Evolutionary conservation across 2,797 vertebrate genomes (phyloP).

Genomic region (Molothrus ater): DNA sequence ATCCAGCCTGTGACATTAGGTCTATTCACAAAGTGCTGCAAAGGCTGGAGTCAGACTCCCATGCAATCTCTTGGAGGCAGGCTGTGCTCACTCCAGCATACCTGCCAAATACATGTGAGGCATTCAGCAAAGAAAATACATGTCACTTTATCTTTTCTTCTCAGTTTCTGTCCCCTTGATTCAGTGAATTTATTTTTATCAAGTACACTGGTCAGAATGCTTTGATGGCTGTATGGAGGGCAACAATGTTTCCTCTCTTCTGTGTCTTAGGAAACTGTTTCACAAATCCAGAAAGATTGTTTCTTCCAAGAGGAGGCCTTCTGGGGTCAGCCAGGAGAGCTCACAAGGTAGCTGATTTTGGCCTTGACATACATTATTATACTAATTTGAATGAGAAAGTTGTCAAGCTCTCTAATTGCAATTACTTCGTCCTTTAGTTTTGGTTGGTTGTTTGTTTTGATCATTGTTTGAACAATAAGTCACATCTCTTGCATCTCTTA

Average conservation of each 20-base stretch:
- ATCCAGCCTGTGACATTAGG: slow-evolving; percentile 1
- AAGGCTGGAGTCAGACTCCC: slow-evolving; percentile 55
- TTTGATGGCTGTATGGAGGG: neutral
- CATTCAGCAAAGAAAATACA: neutral
- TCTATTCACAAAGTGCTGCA: slow-evolving; percentile 33
- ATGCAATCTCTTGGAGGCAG: slow-evolving; percentile 45
- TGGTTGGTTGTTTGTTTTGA: neutral
- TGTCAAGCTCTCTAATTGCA: neutral
- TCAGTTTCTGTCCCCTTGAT: neutral
- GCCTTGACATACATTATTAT: neutral
- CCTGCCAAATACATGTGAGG: neutral
- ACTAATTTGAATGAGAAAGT: neutral
- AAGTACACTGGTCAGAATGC: neutral
- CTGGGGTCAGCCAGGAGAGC: neutral
- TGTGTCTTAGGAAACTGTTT: neutral
- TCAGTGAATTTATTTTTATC: neutral
- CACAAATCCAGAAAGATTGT: neutral
- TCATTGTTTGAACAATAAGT: neutral
- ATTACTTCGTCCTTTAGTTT: neutral
- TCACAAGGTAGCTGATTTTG: neutral
- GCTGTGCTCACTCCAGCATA: slow-evolving; percentile 3
- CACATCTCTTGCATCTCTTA: neutral
- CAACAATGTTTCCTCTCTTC: neutral
- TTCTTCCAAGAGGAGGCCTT: neutral
- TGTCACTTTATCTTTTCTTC: neutral